A percentile compares a stretch with the other conserved stretches of the same genome.
Evolutionary conservation across 1,140 invertebrate species (phyloP).

Genomic region (Berghia stephanieae): DNA sequence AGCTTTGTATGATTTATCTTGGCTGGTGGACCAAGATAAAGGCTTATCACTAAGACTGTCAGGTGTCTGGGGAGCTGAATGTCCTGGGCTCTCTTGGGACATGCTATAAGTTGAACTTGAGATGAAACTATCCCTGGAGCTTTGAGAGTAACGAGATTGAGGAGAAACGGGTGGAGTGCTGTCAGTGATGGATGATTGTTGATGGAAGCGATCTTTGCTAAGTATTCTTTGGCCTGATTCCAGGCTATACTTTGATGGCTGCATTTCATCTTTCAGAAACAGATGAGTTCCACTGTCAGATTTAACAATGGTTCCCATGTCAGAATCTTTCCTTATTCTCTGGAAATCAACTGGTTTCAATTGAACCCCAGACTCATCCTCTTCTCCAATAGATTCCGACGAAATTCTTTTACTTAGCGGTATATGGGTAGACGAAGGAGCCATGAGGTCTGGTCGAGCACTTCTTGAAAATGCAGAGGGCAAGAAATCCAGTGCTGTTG

Average conservation of each 20-base stretch:
- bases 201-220: neutral
- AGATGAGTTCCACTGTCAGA: slow-evolving; percentile 58
- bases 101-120: slow-evolving; percentile 40
- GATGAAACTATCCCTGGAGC: slow-evolving; percentile 53
- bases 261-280: slow-evolving; percentile 46
- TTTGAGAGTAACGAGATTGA: slow-evolving; percentile 51
- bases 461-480: too few relatives aligned
- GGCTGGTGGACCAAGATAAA: neutral
- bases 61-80: slow-evolving; percentile 40
- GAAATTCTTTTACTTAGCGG: slow-evolving; percentile 40
- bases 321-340: slow-evolving; percentile 16
- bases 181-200: slow-evolving; percentile 37
- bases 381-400: slow-evolving; percentile 45
- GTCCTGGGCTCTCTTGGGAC: slow-evolving; percentile 35
- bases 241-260: slow-evolving; percentile 19
- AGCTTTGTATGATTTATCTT: neutral
- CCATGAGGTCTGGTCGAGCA: neutral
- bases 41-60: slow-evolving; percentile 17
- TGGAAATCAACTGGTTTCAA: neutral
- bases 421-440: neutral
- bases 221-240: neutral
- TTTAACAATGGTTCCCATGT: slow-evolving; percentile 44
- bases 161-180: slow-evolving; percentile 53
- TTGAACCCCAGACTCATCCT: slow-evolving; percentile 35
- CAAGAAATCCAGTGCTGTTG: neutral